phyloP scores from a whole-genome alignment of 2,797 vertebrate species.

The Pogonophryne albipinna region DNA sequence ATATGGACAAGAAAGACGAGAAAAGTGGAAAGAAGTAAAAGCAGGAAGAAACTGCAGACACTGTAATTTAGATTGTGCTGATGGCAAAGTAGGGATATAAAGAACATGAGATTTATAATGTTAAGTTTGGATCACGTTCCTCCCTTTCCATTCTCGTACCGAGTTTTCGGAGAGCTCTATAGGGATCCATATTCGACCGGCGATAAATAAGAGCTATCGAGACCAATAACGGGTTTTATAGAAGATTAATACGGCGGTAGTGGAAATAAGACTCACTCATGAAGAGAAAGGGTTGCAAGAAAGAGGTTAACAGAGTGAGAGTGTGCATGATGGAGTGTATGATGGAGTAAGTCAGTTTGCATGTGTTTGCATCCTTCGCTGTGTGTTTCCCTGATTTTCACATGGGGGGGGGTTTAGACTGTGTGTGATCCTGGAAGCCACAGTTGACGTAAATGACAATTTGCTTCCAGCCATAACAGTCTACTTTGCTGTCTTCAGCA shows the following conservation, averaged over 20 bases:
- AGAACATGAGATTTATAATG: slow-evolving; percentile 82
- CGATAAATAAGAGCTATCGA: slow-evolving; percentile 78
- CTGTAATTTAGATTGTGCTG: slow-evolving; percentile 82
- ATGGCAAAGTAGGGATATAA: slow-evolving; percentile 77
- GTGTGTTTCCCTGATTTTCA: slow-evolving; percentile 39
- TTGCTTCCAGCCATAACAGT: slow-evolving; percentile 56
- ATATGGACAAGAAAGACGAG: slow-evolving; percentile 35
- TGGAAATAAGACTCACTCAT: slow-evolving; percentile 74
- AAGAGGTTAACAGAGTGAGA: slow-evolving; percentile 28
- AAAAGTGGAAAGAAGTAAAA: slow-evolving; percentile 52
- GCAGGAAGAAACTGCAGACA: slow-evolving; percentile 75
- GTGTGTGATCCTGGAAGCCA: slow-evolving; percentile 65
- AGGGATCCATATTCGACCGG: slow-evolving; percentile 68
- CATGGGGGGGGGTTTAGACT: slow-evolving; percentile 33
- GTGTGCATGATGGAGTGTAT: background rate
- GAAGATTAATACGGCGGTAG: slow-evolving; percentile 58
- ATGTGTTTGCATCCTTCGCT: slow-evolving; percentile 23
- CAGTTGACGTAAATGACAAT: slow-evolving; percentile 70
- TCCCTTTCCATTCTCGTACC: slow-evolving; percentile 73
- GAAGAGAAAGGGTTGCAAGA: slow-evolving; percentile 15
- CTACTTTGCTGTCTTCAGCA: slow-evolving; percentile 55
- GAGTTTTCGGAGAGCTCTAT: slow-evolving; percentile 59
- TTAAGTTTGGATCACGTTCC: slow-evolving; percentile 76
- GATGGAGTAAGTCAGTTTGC: slow-evolving; percentile 13
- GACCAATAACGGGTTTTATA: slow-evolving; percentile 79